Evolutionary conservation across 2,113 vertebrate genomes (phyloP), one percentile per base, ranked within the genome.

Genomic region (Bettongia penicillata): DNA sequence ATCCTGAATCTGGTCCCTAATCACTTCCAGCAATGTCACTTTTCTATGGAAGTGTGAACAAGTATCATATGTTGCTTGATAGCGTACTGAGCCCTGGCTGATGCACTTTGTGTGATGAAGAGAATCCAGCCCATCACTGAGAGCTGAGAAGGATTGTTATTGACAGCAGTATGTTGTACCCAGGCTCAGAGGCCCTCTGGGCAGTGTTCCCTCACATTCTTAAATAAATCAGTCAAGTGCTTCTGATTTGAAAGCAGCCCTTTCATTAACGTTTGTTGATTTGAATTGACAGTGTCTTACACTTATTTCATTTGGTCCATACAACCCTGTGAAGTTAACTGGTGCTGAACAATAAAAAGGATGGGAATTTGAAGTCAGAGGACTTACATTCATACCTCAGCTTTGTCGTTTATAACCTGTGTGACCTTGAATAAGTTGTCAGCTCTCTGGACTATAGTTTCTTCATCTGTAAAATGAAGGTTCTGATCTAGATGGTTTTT

Each of bases 41-140:
- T 93, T 92, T 97, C 97, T 90, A 89, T 96, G 93, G 55, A 97
- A 95, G 91, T 95, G 95, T 96, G 97, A 97, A 84, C 97, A 97
- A 95, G 94, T 11, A 93, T 94, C 94, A 91, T 94, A 95, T 96
- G 95, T 95, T 51, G 97, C 96, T 97, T 95, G 37, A 84, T 97
- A 95, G 93, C 77, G 93, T 95, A 84, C 68, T 43, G n/a, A 43
- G 68, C 94, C 23, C 91, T 52, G 96, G 96, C 90, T 94, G 96
- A 91, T 10, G 10, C 0, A 0, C 92, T 94, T 89, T 91, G 52
- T 51, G 2, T 94, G 94, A 61, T 96, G 93, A 97, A 94, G 95
- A 96, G 90, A 89, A 94, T 93, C 49, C 23, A 55, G 95, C 8
- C 8, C 51, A 84, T 94, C 22, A 23, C 24, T 37, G 93, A 96